These are phyloP conservation scores for Phalera bucephala DNA, from an alignment of 2,888 invertebrate genomes.

Conservation along the genomic window DNA sequence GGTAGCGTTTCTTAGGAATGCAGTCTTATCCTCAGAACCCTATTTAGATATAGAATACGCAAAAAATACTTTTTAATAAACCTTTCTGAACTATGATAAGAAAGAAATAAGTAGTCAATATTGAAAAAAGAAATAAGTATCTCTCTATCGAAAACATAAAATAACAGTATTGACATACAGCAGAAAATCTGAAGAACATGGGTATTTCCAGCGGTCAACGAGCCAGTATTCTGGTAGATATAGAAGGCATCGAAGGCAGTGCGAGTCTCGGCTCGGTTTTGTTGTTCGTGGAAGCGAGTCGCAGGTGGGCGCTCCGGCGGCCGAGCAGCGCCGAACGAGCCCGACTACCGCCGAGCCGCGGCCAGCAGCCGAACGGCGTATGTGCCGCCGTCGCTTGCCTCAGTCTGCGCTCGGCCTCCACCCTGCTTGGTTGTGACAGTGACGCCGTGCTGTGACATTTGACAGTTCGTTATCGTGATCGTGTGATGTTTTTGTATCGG, in stretches of 20 bases:
- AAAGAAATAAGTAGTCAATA: no score
- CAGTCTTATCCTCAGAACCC: conserved; percentile 3
- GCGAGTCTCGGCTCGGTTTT: conserved; percentile 56
- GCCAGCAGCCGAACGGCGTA: conserved; percentile 43
- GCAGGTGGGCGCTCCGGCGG: conserved; percentile 70
- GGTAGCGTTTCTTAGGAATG: conserved; percentile 6
- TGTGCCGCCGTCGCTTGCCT: conserved; percentile 29
- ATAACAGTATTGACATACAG: no score
- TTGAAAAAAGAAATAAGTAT: no score
- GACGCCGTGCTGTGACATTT: conserved; percentile 73
- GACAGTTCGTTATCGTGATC: conserved; percentile 82
- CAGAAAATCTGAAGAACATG: no score
- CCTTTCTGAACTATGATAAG: no score
- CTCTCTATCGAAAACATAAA: no score
- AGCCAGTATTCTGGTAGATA: conserved; percentile 31
- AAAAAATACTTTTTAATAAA: no score
- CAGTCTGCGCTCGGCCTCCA: conserved; percentile 78
- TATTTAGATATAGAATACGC: no score
- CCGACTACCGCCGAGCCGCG: conserved; percentile 30
- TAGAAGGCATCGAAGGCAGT: conserved; percentile 52
- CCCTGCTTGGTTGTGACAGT: conserved; percentile 59
- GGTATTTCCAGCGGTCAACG: conserved; percentile 46
- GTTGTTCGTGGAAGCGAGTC: conserved; percentile 74
- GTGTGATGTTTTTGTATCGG: conserved; percentile 81
- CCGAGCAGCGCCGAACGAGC: conserved; percentile 41